Evolutionary conservation across 2,888 invertebrate species (phyloP).

Genomic region (Mesorhabditis belari): DNA sequence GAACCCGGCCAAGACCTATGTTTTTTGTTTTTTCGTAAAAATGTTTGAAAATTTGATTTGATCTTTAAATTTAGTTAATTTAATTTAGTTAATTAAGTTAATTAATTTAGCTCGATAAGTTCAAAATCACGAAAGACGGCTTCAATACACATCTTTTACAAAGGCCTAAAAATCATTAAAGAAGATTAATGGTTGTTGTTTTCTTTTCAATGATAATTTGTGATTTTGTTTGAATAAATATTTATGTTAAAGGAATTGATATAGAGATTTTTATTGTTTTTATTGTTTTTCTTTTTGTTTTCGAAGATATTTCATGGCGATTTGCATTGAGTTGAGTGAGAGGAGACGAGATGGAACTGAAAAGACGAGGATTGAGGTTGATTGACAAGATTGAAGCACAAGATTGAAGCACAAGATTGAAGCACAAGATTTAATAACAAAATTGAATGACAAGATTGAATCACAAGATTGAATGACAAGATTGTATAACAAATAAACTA

Average conservation of each 20-base stretch:
- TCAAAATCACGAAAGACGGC: not conserved
- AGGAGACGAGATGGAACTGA: not conserved
- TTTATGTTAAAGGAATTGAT: not conserved
- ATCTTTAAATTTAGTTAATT: too few species aligned
- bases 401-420: too few species aligned
- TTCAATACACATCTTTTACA: not conserved
- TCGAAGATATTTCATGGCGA: not conserved
- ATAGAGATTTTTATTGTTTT: not conserved
- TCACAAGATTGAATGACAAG: too few species aligned
- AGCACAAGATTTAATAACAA: too few species aligned
- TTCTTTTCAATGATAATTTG: too few species aligned
- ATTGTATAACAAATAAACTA: too few species aligned
- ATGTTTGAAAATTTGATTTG: too few species aligned
- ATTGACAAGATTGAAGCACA: too few species aligned
- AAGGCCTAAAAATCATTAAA: not conserved
- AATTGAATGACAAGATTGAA: too few species aligned
- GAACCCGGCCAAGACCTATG: conserved; percentile 31
- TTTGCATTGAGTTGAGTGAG: not conserved
- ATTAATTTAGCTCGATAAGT: not conserved
- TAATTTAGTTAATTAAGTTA: too few species aligned
- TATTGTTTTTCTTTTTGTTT: not conserved
- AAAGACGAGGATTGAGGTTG: not conserved
- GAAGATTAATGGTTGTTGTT: too few species aligned
- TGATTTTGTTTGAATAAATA: not conserved
- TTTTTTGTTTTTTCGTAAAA: conserved; percentile 5